A percentile compares a stretch with the other conserved stretches of the same genome.
These are phyloP conservation scores for Lepus americanus DNA, from an alignment of 2,113 vertebrate species.

Conservation along the genomic window DNA sequence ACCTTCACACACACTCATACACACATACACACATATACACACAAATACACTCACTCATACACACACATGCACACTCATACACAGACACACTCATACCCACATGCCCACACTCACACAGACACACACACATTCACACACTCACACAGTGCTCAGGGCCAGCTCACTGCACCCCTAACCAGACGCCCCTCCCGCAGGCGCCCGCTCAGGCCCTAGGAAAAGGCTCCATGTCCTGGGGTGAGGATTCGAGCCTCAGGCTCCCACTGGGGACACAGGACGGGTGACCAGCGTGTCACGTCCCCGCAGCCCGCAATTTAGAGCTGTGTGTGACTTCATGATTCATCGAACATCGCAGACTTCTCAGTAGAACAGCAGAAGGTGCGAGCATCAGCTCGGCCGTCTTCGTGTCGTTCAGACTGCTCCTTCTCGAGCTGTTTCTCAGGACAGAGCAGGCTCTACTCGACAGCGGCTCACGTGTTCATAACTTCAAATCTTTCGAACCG, in stretches of 20 bases:
- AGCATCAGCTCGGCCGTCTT: background rate
- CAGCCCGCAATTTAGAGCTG: background rate
- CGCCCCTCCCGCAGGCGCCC: accelerated
- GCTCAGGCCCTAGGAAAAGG: accelerated
- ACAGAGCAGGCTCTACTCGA: background rate
- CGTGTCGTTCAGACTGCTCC: background rate
- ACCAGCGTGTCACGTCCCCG: background rate
- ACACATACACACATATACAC: no score
- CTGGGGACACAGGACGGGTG: background rate
- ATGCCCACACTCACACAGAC: no score
- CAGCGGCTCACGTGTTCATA: background rate
- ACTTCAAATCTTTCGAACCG: background rate
- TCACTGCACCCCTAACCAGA: background rate
- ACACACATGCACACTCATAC: no score
- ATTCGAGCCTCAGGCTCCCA: background rate
- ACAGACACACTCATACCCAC: no score
- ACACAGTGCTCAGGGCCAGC: accelerated
- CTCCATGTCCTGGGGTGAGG: background rate
- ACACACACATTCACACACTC: background rate
- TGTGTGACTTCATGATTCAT: background rate
- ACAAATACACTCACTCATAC: no score
- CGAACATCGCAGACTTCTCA: background rate
- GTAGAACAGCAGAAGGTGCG: background rate
- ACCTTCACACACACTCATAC: no score
- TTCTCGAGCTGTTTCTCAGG: background rate